phyloP scores from a whole-genome alignment of 2,113 vertebrate genomes.

The Penelope pileata region DNA sequence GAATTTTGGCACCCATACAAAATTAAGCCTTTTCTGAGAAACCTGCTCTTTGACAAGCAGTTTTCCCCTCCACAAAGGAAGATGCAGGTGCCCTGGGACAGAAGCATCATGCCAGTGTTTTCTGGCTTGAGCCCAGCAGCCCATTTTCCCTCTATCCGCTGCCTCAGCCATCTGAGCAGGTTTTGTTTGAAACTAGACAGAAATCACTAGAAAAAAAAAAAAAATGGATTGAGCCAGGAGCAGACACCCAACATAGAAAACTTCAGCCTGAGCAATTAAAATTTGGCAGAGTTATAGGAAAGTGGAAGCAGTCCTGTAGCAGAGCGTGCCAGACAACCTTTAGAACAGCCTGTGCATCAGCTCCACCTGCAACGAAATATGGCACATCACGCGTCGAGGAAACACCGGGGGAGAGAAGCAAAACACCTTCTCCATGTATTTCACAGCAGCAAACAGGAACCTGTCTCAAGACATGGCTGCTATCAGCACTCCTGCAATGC shows the following conservation, averaged over 20 bases:
- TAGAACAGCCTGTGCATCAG: constrained; percentile 15
- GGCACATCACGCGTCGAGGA: not conserved
- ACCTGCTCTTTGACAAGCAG: not conserved
- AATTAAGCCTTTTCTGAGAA: not conserved
- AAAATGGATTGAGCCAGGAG: not conserved
- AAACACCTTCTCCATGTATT: not conserved
- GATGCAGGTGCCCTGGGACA: not conserved
- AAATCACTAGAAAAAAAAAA: not conserved
- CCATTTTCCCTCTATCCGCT: not conserved
- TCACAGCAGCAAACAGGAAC: not conserved
- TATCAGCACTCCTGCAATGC: not conserved
- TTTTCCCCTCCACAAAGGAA: not conserved
- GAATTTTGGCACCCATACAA: not conserved
- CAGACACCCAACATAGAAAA: constrained; percentile 24
- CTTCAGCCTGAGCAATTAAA: constrained; percentile 28
- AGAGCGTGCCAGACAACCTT: not conserved
- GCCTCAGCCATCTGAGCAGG: not conserved
- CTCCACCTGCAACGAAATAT: constrained; percentile 44
- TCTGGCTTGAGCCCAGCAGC: not conserved
- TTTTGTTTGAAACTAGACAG: not conserved
- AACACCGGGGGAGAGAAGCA: not conserved
- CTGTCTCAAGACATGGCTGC: not conserved
- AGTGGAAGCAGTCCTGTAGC: not conserved
- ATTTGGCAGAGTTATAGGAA: constrained; percentile 34
- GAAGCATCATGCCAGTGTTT: not conserved